A percentile compares a stretch with the other conserved stretches of the same genome.
These are phyloP conservation scores for Brachyistius frenatus DNA, from an alignment of 2,113 vertebrate species.

Conservation along the genomic window DNA sequence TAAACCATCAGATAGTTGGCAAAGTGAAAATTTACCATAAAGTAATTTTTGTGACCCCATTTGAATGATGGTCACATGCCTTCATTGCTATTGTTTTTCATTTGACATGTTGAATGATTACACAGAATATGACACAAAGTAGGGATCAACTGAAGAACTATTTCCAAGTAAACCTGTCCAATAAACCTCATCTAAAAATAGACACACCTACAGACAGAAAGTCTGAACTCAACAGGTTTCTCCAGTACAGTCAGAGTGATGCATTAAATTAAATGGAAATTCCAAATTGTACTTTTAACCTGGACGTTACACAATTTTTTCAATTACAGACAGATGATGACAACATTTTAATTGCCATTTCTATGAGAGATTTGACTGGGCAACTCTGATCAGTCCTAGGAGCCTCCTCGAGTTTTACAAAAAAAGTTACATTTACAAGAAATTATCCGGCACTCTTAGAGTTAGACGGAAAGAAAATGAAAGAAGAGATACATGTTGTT, in stretches of 20 bases:
- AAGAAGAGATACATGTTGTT: background rate
- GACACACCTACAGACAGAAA: too few species aligned
- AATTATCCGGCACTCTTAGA: background rate
- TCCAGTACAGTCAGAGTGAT: background rate
- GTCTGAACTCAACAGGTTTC: background rate
- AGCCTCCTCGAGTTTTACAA: background rate
- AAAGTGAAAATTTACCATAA: slow-evolving; percentile 9
- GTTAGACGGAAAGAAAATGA: background rate
- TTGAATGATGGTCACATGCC: slow-evolving; percentile 25
- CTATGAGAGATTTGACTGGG: background rate
- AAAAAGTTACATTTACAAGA: background rate
- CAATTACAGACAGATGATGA: too few species aligned
- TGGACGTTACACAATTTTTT: too few species aligned
- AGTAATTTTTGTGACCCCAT: slow-evolving; percentile 25
- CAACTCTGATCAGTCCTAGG: background rate
- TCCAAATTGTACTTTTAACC: too few species aligned
- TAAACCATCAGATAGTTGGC: slow-evolving; percentile 19
- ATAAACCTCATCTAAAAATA: slow-evolving; percentile 10
- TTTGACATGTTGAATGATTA: slow-evolving; percentile 44
- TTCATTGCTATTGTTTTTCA: slow-evolving; percentile 19
- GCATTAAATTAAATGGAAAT: too few species aligned
- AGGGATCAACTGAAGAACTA: slow-evolving; percentile 12
- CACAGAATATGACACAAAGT: background rate
- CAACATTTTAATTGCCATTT: too few species aligned
- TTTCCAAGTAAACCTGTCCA: too few species aligned